These are phyloP conservation scores for Nannoperca australis DNA, from an alignment of 2,797 vertebrate genomes.

Conservation along the genomic window DNA sequence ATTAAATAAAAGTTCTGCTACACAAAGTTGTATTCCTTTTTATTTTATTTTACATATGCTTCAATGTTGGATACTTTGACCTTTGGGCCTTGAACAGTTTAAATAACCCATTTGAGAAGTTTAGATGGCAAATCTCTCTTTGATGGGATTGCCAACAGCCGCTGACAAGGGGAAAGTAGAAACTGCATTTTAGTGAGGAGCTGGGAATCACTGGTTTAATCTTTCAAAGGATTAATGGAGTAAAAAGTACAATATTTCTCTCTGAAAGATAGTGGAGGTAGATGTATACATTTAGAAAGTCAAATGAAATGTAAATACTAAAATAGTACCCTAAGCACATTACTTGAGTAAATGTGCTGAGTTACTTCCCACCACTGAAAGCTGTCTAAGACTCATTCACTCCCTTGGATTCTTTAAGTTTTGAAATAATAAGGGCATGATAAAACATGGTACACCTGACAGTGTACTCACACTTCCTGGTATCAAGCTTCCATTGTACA, in stretches of 20 bases:
- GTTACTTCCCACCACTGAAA: not conserved
- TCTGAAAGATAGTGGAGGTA: not conserved
- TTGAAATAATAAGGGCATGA: conserved; percentile 64
- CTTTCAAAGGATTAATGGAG: not conserved
- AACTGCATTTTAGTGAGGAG: not conserved
- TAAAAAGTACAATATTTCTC: not conserved
- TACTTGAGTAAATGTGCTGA: not conserved
- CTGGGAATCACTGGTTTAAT: not conserved
- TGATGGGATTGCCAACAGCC: no score
- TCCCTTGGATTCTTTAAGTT: conserved; percentile 23
- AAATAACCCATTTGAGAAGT: not conserved
- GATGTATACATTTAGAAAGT: not conserved
- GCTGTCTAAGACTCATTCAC: conserved; percentile 3
- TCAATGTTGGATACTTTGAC: not conserved
- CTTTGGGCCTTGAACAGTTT: not conserved
- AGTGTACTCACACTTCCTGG: conserved; percentile 22
- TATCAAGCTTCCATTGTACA: conserved; percentile 27
- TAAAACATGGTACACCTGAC: conserved; percentile 65
- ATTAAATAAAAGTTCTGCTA: not conserved
- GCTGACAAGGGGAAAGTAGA: not conserved
- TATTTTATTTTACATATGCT: no score
- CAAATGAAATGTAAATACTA: not conserved
- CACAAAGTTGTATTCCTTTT: not conserved
- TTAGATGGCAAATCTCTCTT: not conserved
- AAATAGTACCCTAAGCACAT: not conserved